A percentile compares a stretch with the other conserved stretches of the same genome.
Evolutionary conservation across 2,113 vertebrate species (phyloP).

Genomic region (Myrmophylax atrothorax): DNA sequence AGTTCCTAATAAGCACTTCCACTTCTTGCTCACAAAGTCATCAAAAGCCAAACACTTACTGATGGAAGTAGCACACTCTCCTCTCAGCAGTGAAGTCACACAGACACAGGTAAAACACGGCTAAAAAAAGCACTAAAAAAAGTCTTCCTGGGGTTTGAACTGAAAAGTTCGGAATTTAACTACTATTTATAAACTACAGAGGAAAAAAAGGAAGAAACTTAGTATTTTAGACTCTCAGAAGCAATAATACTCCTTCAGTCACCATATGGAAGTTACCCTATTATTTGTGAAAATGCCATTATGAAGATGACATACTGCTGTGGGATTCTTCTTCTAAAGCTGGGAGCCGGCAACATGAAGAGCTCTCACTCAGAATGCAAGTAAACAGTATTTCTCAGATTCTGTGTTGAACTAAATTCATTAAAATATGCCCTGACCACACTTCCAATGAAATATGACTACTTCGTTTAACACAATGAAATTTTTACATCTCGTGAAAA

Average conservation of each 20-base stretch:
- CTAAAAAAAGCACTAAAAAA: neutral
- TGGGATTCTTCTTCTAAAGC: neutral
- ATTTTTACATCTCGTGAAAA: neutral
- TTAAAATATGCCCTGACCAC: neutral
- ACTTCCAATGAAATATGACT: neutral
- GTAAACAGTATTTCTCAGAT: neutral
- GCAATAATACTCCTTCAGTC: neutral
- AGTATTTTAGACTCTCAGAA: neutral
- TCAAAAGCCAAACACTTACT: neutral
- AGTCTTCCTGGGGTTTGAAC: neutral
- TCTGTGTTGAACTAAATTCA: neutral
- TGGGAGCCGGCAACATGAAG: neutral
- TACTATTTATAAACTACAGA: neutral
- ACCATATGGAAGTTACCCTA: neutral
- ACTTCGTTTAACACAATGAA: neutral
- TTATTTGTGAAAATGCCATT: neutral
- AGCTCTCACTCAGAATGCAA: neutral
- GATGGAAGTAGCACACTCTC: fast-evolving
- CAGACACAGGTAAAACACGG: neutral
- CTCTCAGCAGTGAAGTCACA: neutral
- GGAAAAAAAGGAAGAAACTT: neutral
- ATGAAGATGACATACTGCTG: neutral
- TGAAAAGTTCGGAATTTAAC: neutral
- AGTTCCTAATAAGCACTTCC: neutral
- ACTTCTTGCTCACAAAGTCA: neutral